Base-by-base conservation (phyloP, 64 coral and sea anemone species). In the Pocillopora verrucosa region DNA sequence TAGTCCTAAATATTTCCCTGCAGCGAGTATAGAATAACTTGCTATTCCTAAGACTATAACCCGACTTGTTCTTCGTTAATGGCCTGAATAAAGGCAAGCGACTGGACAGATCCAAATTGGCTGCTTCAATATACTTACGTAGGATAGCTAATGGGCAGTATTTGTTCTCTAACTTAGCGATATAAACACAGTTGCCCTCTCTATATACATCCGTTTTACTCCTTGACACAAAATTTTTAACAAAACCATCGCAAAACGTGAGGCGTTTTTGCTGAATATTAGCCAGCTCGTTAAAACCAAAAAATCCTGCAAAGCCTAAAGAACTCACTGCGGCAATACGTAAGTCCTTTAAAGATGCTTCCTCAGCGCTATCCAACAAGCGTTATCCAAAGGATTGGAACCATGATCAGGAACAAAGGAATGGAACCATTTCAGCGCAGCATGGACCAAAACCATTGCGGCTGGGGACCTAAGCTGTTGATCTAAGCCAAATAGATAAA, bases 171-270 rank as follows among this genome's bases (percentile, higher is more conserved):
- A 61, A 25, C 36, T 72, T 91, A 22, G 78, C 3, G 10, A 84
- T 91, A 41, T 91, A 91, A 74, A 83, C 70, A 36, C 34, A 75
- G 24, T 91, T 91, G 24, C 79, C 79, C 38, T 91, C 89, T 30
- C 89, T 74, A 36, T 83, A 75, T 10, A 83, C 16, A 79, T 91
- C 89, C 34, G 79, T 84, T 51, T 91, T 75, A 22, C 69, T 76
- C 13, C 35, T 67, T 10, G 83, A 36, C 19, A 86, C 5, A 58
- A 86, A 86, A 15, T 73, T 36, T 58, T 86, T 86, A 86, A 86
- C 22, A 51, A 65, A 86, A 20, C 58, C 65, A 13, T 86, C 83
- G 22, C 22, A 25, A 56, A 86, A 69, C 2, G 12, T 70, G 11
- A 86, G 17, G 36, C 73, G 83, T 20, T 45, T 86, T 10, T 9